Evolutionary conservation across 2,888 invertebrate genomes (phyloP).

Genomic region (Nomada goodeniana): DNA sequence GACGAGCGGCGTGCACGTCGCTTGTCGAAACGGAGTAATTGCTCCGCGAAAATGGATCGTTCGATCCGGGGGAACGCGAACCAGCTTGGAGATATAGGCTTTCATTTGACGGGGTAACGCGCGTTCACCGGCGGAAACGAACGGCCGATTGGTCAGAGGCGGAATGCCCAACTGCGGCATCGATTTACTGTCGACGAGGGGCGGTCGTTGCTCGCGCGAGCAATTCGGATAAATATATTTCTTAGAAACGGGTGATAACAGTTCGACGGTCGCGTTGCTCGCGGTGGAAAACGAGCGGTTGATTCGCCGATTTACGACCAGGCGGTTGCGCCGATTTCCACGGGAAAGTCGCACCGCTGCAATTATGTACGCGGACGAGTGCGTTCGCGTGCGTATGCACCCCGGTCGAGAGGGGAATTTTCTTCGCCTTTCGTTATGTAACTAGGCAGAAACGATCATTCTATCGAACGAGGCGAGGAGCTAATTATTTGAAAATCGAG

Average conservation of each 20-base stretch:
- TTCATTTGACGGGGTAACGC: conserved; percentile 52
- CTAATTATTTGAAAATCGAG: not conserved
- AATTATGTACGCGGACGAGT: conserved; percentile 36
- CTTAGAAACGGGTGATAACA: conserved; percentile 48
- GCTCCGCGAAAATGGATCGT: conserved; percentile 34
- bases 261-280: not conserved
- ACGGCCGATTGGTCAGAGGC: conserved; percentile 47
- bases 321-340: conserved; percentile 29
- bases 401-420: too few relatives aligned
- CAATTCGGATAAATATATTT: conserved; percentile 66
- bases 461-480: too few relatives aligned
- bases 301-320: conserved; percentile 49
- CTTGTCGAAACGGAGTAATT: conserved; percentile 1
- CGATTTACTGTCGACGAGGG: conserved; percentile 61
- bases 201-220: conserved; percentile 26
- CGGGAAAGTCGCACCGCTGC: conserved; percentile 18
- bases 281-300: conserved; percentile 38
- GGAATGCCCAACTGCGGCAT: conserved; percentile 54
- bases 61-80: conserved; percentile 10
- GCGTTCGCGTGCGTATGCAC: not conserved
- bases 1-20: not conserved
- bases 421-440: not conserved
- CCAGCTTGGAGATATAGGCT: conserved; percentile 23
- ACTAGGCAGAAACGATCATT: too few relatives aligned
- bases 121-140: conserved; percentile 42